Conservation (phyloP, 2,797 vertebrate genomes). For the Melanotaenia parkinsoni region DNA sequence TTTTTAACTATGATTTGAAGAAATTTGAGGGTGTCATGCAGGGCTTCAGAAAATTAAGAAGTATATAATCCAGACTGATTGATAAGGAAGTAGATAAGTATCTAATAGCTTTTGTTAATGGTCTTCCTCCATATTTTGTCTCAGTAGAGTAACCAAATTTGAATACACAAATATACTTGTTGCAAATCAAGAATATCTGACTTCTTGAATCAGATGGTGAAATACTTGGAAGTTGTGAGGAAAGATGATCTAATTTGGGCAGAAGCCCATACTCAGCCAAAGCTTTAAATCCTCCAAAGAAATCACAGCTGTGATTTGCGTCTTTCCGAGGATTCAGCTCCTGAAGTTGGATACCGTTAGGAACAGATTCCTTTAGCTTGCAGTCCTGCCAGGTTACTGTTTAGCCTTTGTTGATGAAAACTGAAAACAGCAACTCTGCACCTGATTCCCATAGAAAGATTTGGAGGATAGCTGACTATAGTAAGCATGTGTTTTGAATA, state of each 20-base stretch:
- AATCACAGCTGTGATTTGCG: conserved; percentile 23
- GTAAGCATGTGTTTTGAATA: conserved; percentile 3
- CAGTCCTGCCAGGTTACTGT: conserved; percentile 15
- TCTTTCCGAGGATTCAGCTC: conserved; percentile 23
- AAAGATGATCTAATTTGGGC: conserved; percentile 28
- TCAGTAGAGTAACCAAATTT: background rate
- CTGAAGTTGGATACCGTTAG: conserved; percentile 21
- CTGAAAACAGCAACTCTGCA: background rate
- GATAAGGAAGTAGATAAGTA: background rate
- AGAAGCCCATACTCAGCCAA: conserved; percentile 14
- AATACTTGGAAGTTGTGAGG: conserved; percentile 16
- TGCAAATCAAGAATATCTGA: background rate
- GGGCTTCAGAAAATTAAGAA: background rate
- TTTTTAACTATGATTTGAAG: background rate
- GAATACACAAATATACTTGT: background rate
- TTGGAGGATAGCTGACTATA: background rate
- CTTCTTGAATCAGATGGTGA: conserved; percentile 19
- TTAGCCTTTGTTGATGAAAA: conserved; percentile 15
- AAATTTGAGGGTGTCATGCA: background rate
- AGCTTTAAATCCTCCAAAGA: conserved; percentile 40
- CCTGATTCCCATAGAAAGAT: conserved; percentile 11
- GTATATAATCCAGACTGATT: background rate
- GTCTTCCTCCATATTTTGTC: background rate
- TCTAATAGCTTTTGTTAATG: background rate
- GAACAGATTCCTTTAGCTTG: conserved; percentile 23